These are phyloP conservation scores for Gnathonemus longibarbis DNA, from an alignment of 2,113 vertebrate genomes.

Conservation along the genomic window DNA sequence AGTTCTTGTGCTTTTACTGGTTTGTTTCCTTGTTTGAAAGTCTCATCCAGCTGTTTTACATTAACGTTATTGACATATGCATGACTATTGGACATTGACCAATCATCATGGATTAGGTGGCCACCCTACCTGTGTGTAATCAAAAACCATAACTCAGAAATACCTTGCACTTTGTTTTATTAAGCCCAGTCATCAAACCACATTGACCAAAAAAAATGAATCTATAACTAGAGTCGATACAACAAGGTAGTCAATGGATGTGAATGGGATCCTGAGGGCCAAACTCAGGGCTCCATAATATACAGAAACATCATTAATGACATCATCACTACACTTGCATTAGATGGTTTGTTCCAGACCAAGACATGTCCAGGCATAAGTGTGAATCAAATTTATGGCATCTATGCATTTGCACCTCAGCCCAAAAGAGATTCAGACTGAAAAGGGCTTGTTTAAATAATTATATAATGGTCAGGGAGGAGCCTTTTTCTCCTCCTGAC, in stretches of 20 bases:
- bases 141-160: background rate
- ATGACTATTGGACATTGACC: background rate
- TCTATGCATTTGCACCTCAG: background rate
- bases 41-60: background rate
- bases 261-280: background rate
- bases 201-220: background rate
- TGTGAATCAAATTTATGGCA: background rate
- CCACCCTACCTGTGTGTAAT: background rate
- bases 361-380: background rate
- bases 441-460: slow-evolving; percentile 49
- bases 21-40: background rate
- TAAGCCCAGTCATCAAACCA: slow-evolving; percentile 11
- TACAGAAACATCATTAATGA: background rate
- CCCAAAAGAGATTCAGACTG: background rate
- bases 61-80: background rate
- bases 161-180: slow-evolving; percentile 12
- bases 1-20: background rate
- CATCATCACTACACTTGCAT: slow-evolving; percentile 9
- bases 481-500: slow-evolving; percentile 40
- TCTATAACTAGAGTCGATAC: slow-evolving; percentile 4
- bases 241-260: background rate
- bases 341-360: background rate
- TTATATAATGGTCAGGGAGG: slow-evolving; percentile 45
- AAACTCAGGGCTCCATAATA: slow-evolving; percentile 52
- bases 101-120: background rate